Base-by-base conservation (phyloP, 2,113 vertebrate species). In the Entelurus aequoreus region DNA sequence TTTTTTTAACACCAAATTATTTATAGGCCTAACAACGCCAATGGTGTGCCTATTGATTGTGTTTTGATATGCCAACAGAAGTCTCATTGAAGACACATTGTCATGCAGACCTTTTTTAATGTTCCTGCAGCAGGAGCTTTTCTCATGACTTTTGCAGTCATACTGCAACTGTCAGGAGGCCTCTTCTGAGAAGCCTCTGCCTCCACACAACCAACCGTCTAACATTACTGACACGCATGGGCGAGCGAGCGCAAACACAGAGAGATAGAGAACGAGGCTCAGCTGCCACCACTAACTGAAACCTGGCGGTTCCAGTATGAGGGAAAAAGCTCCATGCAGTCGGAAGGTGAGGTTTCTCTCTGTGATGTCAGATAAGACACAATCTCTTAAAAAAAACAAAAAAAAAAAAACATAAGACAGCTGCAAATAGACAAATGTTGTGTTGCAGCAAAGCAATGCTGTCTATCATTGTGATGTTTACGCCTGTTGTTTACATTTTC, bases 271-370 rank as follows among this genome's bases (percentile, higher is more conserved):
- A 35, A n/a, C 49, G 51, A 60, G 66, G 21, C 78, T 86, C 82
- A 87, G 81, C 85, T 85, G 85, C 79, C 76, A 84, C 85, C 83
- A 58, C 85, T 79, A 87, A 88, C 87, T 84, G 83, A 87, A 87
- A 85, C 76, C 71, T 62, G 80, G 87, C 54, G 84, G 85, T 68
- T 85, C 74, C 10, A 54, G 84, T 78, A 85, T 79, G 28, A 28
- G 13, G 64, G 75, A 71, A 84, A 78, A 82, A 81, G 81, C 77
- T 85, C 76, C 77, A 61, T 72, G 73, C 74, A 72, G 67, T 76
- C 78, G 72, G 78, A 77, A 12, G 38, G 83, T 87, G 82, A 12
- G 38, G 83, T 86, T 87, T 88, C 82, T 84, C 80, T 68, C 71
- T 80, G 71, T 78, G 85, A 86, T 86, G 78, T 77, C 54, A 83